phyloP scores from a whole-genome alignment of 2,797 vertebrate species.

The Takifugu rubripes region DNA sequence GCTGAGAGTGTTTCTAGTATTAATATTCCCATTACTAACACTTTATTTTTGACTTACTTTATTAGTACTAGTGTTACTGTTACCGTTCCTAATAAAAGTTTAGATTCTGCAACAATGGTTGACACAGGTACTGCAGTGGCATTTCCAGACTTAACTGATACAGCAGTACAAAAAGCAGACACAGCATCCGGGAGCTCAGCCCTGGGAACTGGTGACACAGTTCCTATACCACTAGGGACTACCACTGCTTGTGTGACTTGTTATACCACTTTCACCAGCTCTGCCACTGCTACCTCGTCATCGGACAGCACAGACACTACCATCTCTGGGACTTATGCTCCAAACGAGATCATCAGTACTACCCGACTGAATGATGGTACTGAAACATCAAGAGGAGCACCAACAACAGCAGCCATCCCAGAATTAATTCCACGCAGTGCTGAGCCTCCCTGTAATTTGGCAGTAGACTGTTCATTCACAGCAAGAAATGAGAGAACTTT shows the following conservation, averaged over 20 bases:
- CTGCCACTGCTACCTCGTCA: slow-evolving; percentile 3
- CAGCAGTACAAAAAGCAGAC: slow-evolving; percentile 5
- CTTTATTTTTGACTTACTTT: slow-evolving; percentile 1
- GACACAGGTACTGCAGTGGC: slow-evolving; percentile 4
- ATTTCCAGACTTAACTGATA: slow-evolving; percentile 14
- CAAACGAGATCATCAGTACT: slow-evolving; percentile 11
- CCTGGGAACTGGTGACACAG: slow-evolving; percentile 16
- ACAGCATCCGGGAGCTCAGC: slow-evolving; percentile 6
- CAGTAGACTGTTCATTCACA: slow-evolving; percentile 20
- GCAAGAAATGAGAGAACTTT: slow-evolving; percentile 19
- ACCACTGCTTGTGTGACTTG: slow-evolving; percentile 7
- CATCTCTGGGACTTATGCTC: slow-evolving; percentile 14
- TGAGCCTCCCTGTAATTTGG: slow-evolving; percentile 9
- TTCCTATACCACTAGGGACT: slow-evolving; percentile 7
- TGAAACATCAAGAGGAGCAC: slow-evolving; percentile 11
- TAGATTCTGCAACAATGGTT: slow-evolving; percentile 12
- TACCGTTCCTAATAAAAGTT: slow-evolving; percentile 1
- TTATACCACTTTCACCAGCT: slow-evolving; percentile 11
- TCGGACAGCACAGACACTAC: slow-evolving; percentile 29
- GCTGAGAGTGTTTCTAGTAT: neutral
- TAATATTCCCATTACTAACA: slow-evolving; percentile 11
- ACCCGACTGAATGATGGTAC: slow-evolving; percentile 11
- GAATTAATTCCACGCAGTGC: slow-evolving; percentile 18
- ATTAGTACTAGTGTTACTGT: slow-evolving; percentile 3
- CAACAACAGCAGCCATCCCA: slow-evolving; percentile 13